Percentiles rank a stretch among this genome's conserved stretches.
phyloP scores from a whole-genome alignment of 2,888 invertebrate genomes.

The Mantis religiosa region DNA sequence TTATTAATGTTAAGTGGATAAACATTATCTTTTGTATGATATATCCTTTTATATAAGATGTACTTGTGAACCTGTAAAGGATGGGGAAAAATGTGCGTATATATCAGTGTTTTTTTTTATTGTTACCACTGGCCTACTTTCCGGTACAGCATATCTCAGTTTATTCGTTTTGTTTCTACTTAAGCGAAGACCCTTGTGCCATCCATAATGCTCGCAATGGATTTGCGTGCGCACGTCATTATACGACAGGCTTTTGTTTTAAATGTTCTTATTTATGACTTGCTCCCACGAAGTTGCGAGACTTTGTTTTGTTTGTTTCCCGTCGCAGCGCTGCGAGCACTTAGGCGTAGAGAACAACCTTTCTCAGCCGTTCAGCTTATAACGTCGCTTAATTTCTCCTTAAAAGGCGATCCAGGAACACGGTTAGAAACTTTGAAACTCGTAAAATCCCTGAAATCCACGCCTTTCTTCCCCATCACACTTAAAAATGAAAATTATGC shows the following conservation, averaged over 20 bases:
- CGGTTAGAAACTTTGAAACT: neutral
- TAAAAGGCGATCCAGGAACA: neutral
- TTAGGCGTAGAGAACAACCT: neutral
- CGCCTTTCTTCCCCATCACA: neutral
- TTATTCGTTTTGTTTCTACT: neutral
- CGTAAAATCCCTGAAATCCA: neutral
- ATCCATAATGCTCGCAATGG: neutral
- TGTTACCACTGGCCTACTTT: too few species aligned
- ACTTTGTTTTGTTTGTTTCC: neutral
- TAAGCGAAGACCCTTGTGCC: neutral
- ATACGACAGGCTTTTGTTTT: neutral
- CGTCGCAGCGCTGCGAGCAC: too few species aligned
- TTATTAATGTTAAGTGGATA: too few species aligned
- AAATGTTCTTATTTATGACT: neutral
- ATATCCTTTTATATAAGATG: too few species aligned
- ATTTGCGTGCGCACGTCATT: neutral
- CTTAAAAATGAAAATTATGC: neutral
- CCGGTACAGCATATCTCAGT: neutral
- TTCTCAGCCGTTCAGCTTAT: neutral
- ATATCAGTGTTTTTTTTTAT: too few species aligned
- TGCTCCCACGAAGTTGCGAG: neutral
- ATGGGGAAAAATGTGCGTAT: too few species aligned
- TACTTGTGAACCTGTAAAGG: too few species aligned
- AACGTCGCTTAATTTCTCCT: neutral
- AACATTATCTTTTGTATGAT: too few species aligned